Evolutionary conservation across 1,140 invertebrate genomes (phyloP), one percentile per base, ranked within the genome.

Genomic region (Chironomus tepperi): DNA sequence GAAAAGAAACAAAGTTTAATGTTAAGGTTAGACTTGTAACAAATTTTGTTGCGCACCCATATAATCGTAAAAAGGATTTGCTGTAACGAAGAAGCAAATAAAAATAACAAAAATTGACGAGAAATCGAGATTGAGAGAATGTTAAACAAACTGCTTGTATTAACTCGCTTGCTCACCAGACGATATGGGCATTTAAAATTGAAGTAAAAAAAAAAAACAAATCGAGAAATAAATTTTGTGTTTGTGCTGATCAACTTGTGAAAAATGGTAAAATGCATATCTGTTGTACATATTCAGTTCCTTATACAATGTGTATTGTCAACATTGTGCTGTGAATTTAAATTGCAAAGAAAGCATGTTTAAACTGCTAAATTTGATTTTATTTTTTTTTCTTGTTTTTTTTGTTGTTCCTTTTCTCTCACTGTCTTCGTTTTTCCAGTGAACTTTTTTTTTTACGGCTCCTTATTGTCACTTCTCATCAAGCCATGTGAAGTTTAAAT

Each of bases 401-500:
- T n/a, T n/a, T n/a, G n/a, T n/a, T 5, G 24, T 34, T 34, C 24
- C 24, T 34, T 34, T 34, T 34, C 24, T 34, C 24, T 34, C 24
- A 34, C 24, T 34, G 5, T 5, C 24, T 34, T 34, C 24, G 5
- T 2, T 34, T 34, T 34, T 34, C n/a, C 24, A 34, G 24, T 34
- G 5, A 34, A 5, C 5, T 5, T 34, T 34, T 34, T 5, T 2
- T 34, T 57, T 57, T n/a, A n/a, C 47, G 9, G 47, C 47, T 57
- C n/a, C 47, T 57, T 57, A 57, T 57, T 57, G 47, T 57, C 47
- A 57, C 47, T 57, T 57, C 47, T 57, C 47, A 57, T 57, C 47
- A 57, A 57, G 47, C n/a, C 47, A 57, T 57, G 47, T 57, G 47
- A 34, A 34, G 24, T n/a, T 57, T 12, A 57, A 57, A 57, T 57